Evolutionary conservation across 2,888 invertebrate species (phyloP), one percentile per base, ranked within the genome.

Genomic region (Parnassius apollo): DNA sequence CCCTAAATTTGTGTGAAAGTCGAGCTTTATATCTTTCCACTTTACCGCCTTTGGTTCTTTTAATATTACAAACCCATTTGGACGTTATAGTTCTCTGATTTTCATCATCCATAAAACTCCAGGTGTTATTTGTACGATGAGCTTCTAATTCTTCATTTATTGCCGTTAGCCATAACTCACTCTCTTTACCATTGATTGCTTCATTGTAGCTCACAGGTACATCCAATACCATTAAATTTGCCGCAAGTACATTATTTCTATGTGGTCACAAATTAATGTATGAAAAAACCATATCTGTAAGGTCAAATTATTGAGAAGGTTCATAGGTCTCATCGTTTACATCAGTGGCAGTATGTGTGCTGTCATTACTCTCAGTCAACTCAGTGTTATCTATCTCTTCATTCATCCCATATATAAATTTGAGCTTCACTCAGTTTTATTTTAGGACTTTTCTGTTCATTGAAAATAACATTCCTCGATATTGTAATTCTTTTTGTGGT

Each of bases 381-480:
- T 46, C 46, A 12, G 46, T 46, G 46, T 46, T 46, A 46, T 46
- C 46, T 46, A 46, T 46, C n/a, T 2, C 7, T 9, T 3, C n/a
- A 7, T 46, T 46, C 46, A 46, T 46, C 7, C 2, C 7, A 12
- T 46, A 46, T 46, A 4, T 2, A 3, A n/a, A n/a, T n/a, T n/a
- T n/a, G n/a, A n/a, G n/a, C n/a, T n/a, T n/a, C 7, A 4, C 8
- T 46, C 46, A 2, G 46, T 46, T 46, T 46, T 46, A 46, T 69
- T 68, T 71, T 72, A 70, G 66, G 66, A 51, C 9, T 25, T 12
- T 66, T 50, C 25, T 66, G 0, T 66, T 76, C 74, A 71, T 75
- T 58, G 65, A 77, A 76, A 0, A 59, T 64, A 0, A 77, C 70
- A 70, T 77, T 65, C 59, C 75, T 64, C 2, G 46, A 66, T 3